Evolutionary conservation across 2,113 vertebrate species (phyloP).

Genomic region (Etia nguti): DNA sequence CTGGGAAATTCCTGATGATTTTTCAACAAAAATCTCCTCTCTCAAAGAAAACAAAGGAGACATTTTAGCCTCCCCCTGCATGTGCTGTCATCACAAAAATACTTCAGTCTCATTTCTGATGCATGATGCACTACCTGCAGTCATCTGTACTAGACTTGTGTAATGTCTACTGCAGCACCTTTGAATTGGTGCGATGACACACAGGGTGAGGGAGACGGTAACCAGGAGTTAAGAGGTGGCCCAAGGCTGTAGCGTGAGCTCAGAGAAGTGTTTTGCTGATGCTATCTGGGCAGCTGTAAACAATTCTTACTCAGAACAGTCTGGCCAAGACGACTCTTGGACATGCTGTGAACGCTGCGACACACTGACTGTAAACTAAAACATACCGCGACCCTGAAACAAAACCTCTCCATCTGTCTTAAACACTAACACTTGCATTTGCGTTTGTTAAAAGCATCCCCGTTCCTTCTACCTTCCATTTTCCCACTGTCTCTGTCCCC

Average conservation of each 20-base stretch:
- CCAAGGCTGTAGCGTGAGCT: constrained; percentile 60
- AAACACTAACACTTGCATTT: not conserved
- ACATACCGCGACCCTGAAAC: not conserved
- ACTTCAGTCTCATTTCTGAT: not conserved
- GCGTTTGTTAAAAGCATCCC: not conserved
- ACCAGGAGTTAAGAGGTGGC: constrained; percentile 18
- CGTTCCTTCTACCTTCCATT: not conserved
- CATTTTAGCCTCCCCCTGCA: not conserved
- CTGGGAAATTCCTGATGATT: not conserved
- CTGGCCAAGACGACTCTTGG: constrained; percentile 8
- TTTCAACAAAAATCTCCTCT: not conserved
- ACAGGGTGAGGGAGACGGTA: not conserved
- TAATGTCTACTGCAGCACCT: constrained; percentile 30
- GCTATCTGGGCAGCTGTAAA: constrained; percentile 60
- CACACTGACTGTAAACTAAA: constrained; percentile 10
- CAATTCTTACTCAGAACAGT: constrained; percentile 49
- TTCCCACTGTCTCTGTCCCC: not conserved
- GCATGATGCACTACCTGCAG: not conserved
- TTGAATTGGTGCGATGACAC: constrained; percentile 8
- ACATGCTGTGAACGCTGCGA: not conserved
- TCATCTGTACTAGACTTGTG: constrained; percentile 2
- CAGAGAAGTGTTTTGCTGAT: constrained; percentile 65
- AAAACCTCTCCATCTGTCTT: not conserved
- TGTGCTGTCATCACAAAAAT: not conserved
- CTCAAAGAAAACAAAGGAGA: not conserved